phyloP scores from a whole-genome alignment of 2,797 vertebrate genomes.

The Eutrigla gurnardus region DNA sequence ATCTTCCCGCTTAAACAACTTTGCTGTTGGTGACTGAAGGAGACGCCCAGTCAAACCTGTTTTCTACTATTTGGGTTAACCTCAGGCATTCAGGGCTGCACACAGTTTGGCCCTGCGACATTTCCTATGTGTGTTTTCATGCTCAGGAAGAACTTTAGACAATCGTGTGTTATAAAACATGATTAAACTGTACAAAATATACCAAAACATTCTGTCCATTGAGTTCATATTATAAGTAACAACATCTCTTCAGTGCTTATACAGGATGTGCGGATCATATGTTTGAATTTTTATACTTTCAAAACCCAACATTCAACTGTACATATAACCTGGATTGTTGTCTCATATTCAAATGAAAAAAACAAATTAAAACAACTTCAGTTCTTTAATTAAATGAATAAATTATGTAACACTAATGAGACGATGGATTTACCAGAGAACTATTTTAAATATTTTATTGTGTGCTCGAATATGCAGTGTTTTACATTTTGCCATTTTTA shows the following conservation, averaged over 20 bases:
- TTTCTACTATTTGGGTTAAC: conserved; percentile 48
- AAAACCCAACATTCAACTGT: conserved; percentile 32
- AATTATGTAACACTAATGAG: background rate
- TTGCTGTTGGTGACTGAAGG: background rate
- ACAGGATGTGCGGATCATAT: conserved; percentile 24
- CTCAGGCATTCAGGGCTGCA: conserved; percentile 13
- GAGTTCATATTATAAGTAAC: conserved; percentile 17
- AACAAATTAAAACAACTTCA: background rate
- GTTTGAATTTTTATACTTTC: conserved; percentile 18
- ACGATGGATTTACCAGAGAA: background rate
- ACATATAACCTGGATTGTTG: conserved; percentile 1
- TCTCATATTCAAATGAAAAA: conserved; percentile 12
- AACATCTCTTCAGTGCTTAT: conserved; percentile 13
- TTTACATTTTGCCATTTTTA: background rate
- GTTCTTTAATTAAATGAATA: background rate
- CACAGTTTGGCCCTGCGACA: conserved; percentile 17
- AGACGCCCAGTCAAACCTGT: conserved; percentile 71
- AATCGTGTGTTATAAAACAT: conserved; percentile 35
- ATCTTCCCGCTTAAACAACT: conserved; percentile 47
- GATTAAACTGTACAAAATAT: conserved; percentile 53
- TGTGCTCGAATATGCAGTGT: conserved; percentile 1
- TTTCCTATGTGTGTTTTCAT: conserved; percentile 41
- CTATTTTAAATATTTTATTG: conserved; percentile 16
- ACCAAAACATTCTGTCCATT: conserved; percentile 26
- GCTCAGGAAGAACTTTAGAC: conserved; percentile 19